Percentiles rank a stretch among this genome's conserved stretches.
phyloP scores from a whole-genome alignment of 2,797 vertebrate species.

The Typhlichthys subterraneus region DNA sequence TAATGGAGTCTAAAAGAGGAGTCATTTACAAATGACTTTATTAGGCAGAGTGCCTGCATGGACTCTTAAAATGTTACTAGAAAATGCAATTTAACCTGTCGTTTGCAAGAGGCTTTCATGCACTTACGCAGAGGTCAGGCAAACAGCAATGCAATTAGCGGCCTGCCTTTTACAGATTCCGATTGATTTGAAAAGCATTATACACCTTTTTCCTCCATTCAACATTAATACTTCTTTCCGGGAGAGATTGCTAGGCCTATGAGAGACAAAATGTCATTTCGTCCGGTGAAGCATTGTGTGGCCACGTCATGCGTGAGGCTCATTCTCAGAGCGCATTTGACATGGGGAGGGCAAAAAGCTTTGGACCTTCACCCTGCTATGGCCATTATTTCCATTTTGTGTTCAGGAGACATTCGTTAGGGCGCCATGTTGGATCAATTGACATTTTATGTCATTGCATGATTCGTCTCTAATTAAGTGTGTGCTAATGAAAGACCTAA shows the following conservation, averaged over 20 bases:
- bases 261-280: slow-evolving; percentile 59
- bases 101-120: slow-evolving; percentile 78
- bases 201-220: slow-evolving; percentile 65
- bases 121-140: slow-evolving; percentile 74
- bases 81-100: slow-evolving; percentile 80
- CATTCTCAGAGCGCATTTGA: slow-evolving; percentile 46
- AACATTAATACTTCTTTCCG: slow-evolving; percentile 62
- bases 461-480: too few relatives aligned
- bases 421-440: background rate
- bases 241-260: slow-evolving; percentile 48
- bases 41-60: slow-evolving; percentile 77
- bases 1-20: slow-evolving; percentile 82
- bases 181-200: slow-evolving; percentile 71
- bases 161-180: slow-evolving; percentile 64
- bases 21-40: slow-evolving; percentile 83
- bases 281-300: slow-evolving; percentile 19
- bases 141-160: slow-evolving; percentile 75
- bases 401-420: background rate
- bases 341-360: slow-evolving; percentile 44
- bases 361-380: slow-evolving; percentile 38
- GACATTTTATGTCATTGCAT: background rate
- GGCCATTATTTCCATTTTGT: slow-evolving; percentile 25
- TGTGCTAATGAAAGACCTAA: too few relatives aligned
- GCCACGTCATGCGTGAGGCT: slow-evolving; percentile 41
- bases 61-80: slow-evolving; percentile 79